Evolutionary conservation across 2,113 vertebrate species (phyloP).

Genomic region (Etia nguti): DNA sequence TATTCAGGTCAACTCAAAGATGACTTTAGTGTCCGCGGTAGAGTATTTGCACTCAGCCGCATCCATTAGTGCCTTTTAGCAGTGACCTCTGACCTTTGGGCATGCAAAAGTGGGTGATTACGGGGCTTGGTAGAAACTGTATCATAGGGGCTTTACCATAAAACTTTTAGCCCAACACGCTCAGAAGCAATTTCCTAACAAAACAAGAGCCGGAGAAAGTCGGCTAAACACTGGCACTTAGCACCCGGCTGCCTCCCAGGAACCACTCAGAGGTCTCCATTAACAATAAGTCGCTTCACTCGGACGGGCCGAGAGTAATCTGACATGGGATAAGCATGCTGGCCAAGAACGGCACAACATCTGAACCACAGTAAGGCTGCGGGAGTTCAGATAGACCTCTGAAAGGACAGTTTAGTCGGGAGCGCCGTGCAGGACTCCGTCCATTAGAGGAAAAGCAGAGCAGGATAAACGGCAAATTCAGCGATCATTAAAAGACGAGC

Average conservation of each 20-base stretch:
- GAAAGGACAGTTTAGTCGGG: neutral
- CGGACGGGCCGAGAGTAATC: constrained; percentile 32
- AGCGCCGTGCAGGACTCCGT: neutral
- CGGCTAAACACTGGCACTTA: constrained; percentile 50
- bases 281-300: constrained; percentile 61
- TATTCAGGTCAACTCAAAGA: constrained; percentile 34
- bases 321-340: constrained; percentile 25
- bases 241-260: neutral
- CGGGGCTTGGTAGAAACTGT: constrained; percentile 3
- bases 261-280: constrained; percentile 48
- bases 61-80: constrained; percentile 56
- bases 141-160: constrained; percentile 52
- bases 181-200: constrained; percentile 56
- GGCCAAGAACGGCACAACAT: constrained; percentile 23
- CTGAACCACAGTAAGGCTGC: constrained; percentile 32
- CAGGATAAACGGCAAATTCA: constrained; percentile 25
- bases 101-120: constrained; percentile 20
- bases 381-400: constrained; percentile 1
- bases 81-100: constrained; percentile 17
- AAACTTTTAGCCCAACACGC: constrained; percentile 28
- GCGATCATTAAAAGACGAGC: constrained; percentile 35
- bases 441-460: constrained; percentile 38
- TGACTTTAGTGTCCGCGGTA: neutral
- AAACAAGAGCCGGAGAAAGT: constrained; percentile 14
- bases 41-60: neutral